A percentile compares a stretch with the other conserved stretches of the same genome.
These are phyloP conservation scores for Caprella mutica DNA, from an alignment of 2,888 invertebrate genomes.

Conservation along the genomic window DNA sequence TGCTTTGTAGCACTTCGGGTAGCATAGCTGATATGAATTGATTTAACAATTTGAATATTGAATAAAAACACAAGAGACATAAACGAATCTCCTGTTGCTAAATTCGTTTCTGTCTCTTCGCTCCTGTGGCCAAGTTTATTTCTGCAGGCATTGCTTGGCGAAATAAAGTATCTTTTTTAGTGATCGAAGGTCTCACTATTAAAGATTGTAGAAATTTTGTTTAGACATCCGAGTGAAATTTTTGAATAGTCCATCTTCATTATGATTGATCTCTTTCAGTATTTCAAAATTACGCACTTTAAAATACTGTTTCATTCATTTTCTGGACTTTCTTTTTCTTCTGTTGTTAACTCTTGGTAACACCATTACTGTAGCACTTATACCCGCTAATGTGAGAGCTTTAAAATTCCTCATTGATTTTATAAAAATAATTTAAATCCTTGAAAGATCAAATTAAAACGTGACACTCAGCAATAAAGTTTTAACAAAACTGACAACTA, in stretches of 20 bases:
- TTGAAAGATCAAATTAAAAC: neutral
- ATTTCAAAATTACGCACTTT: neutral
- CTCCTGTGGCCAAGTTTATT: neutral
- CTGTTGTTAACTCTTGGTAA: neutral
- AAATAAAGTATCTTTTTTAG: neutral
- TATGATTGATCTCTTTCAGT: neutral
- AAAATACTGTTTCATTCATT: neutral
- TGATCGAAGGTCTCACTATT: neutral
- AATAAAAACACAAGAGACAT: neutral
- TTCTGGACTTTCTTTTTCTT: neutral
- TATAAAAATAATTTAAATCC: neutral
- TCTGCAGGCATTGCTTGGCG: neutral
- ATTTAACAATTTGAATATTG: neutral
- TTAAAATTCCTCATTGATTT: neutral
- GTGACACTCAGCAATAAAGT: too few relatives aligned
- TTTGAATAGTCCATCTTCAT: neutral
- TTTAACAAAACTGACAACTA: too few relatives aligned
- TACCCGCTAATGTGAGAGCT: neutral
- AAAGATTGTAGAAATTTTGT: neutral
- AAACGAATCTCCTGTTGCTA: neutral
- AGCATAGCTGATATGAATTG: neutral
- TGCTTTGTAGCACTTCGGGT: neutral
- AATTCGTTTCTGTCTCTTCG: neutral
- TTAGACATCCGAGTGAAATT: neutral
- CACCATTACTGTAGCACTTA: neutral